These are phyloP conservation scores for Nipponia nippon DNA, from an alignment of 2,113 vertebrate species.

Conservation along the genomic window DNA sequence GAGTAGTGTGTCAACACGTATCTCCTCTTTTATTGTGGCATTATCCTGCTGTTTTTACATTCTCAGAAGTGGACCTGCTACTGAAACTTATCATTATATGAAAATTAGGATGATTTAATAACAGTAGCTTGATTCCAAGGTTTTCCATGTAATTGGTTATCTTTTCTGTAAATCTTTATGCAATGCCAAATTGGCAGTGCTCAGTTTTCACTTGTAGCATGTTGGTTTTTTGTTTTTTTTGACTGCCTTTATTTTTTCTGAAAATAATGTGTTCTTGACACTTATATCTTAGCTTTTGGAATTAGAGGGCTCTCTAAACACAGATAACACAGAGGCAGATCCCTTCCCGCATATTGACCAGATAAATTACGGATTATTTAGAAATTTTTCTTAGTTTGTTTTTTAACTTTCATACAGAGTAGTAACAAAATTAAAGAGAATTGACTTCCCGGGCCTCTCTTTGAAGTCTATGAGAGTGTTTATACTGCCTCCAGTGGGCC, in stretches of 20 bases:
- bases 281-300: not conserved
- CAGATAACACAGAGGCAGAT: not conserved
- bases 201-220: not conserved
- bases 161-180: not conserved
- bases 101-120: constrained; percentile 37
- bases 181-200: not conserved
- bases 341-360: not conserved
- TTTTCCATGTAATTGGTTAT: not conserved
- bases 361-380: not conserved
- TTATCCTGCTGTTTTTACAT: constrained; percentile 34
- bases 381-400: not conserved
- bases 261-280: not conserved
- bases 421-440: not conserved
- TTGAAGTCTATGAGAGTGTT: not conserved
- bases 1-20: constrained; percentile 52
- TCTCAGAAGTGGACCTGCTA: constrained; percentile 41
- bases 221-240: not conserved
- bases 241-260: not conserved
- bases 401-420: not conserved
- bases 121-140: constrained; percentile 2
- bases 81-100: constrained; percentile 8
- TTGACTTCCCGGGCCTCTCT: not conserved
- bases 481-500: not conserved
- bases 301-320: not conserved
- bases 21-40: constrained; percentile 43